Percentiles rank a stretch among this genome's conserved stretches.
Conservation (phyloP, 2,113 vertebrate genomes). For the Pithys albifrons region DNA sequence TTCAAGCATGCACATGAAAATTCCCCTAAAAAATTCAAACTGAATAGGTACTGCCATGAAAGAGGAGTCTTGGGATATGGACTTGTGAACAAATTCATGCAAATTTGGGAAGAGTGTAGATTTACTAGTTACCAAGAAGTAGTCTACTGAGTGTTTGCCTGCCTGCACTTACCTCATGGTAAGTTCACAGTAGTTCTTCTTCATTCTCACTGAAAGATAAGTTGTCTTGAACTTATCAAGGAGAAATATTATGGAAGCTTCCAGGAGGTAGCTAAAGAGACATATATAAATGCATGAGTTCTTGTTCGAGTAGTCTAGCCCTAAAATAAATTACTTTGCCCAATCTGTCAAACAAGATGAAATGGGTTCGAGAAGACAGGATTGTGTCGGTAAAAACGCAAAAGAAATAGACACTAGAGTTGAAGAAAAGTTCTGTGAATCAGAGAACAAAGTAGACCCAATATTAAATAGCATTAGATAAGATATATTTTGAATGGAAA, state of each 20-base stretch:
- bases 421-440: background rate
- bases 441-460: background rate
- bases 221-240: background rate
- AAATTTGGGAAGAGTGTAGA: background rate
- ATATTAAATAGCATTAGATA: background rate
- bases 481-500: background rate
- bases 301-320: background rate
- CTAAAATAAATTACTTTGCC: background rate
- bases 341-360: background rate
- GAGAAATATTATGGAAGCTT: background rate
- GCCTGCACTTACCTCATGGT: background rate
- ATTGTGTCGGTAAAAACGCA: background rate
- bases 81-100: background rate
- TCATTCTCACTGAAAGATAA: background rate
- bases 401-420: background rate
- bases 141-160: background rate
- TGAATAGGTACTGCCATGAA: background rate
- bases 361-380: background rate
- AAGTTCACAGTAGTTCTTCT: background rate
- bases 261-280: background rate
- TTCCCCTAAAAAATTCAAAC: background rate
- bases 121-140: background rate
- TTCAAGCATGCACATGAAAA: background rate
- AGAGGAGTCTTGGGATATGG: background rate
- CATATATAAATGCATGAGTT: background rate